Conservation (phyloP, 2,888 invertebrate species). For the Tillus elongatus region DNA sequence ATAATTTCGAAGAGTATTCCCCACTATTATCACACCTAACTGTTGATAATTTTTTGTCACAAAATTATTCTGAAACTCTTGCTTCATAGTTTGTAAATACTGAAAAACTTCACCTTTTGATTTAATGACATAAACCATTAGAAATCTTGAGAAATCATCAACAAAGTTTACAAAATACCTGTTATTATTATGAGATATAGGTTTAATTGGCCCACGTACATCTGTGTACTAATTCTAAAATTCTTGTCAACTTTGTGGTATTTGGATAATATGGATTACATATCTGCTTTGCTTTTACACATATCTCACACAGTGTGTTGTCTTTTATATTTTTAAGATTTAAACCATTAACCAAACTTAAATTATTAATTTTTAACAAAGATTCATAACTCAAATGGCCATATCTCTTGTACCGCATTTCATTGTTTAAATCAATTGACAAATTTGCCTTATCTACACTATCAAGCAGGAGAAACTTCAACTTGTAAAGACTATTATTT, state of each 20-base stretch:
- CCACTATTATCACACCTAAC: constrained; percentile 12
- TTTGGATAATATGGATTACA: constrained; percentile 14
- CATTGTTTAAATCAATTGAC: neutral
- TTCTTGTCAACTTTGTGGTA: constrained; percentile 9
- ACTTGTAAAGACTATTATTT: constrained; percentile 4
- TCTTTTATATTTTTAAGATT: neutral
- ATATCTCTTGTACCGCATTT: constrained; percentile 15
- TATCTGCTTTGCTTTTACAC: constrained; percentile 14
- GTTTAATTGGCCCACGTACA: neutral
- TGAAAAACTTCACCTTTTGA: constrained; percentile 14
- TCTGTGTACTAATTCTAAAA: constrained; percentile 3
- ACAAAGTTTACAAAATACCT: constrained; percentile 13
- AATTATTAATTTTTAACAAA: constrained; percentile 10
- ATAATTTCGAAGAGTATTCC: constrained; percentile 1
- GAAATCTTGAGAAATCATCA: constrained; percentile 14
- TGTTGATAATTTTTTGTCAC: constrained; percentile 8
- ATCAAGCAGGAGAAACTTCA: neutral
- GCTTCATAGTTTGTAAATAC: constrained; percentile 13
- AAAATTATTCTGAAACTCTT: constrained; percentile 10
- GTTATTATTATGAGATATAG: constrained; percentile 3
- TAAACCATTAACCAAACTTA: constrained; percentile 13
- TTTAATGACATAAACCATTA: constrained; percentile 13
- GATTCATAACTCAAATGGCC: constrained; percentile 15
- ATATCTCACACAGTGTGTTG: constrained; percentile 15
- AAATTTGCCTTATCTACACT: constrained; percentile 9